Percentiles rank a stretch among this genome's conserved stretches.
phyloP scores from a whole-genome alignment of 1,140 invertebrate genomes.

The Gerris buenoi region DNA sequence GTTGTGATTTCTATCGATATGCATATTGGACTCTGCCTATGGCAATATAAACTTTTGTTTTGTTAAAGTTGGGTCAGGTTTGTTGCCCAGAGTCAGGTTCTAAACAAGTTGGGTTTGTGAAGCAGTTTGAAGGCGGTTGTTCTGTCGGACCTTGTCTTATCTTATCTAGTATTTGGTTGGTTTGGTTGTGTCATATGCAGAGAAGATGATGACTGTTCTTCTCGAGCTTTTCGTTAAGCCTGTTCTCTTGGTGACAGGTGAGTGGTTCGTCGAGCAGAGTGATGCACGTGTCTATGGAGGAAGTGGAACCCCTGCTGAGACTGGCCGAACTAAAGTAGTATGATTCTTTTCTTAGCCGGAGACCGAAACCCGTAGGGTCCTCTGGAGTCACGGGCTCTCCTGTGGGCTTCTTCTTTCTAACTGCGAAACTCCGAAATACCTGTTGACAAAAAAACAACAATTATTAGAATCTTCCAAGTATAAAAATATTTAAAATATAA shows the following conservation, averaged over 20 bases:
- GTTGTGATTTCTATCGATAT: too few species aligned
- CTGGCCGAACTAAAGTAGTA: not conserved
- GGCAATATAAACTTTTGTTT: too few species aligned
- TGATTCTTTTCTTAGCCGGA: not conserved
- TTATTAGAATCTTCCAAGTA: too few species aligned
- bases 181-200: not conserved
- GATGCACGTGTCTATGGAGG: not conserved
- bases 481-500: too few species aligned
- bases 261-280: slow-evolving; percentile 2
- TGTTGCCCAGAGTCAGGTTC: too few species aligned
- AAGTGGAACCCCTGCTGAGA: not conserved
- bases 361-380: not conserved
- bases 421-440: not conserved
- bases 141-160: too few species aligned
- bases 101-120: too few species aligned
- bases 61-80: too few species aligned
- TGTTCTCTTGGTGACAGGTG: not conserved
- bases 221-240: not conserved
- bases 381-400: not conserved
- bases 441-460: too few species aligned
- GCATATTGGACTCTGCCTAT: too few species aligned
- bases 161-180: not conserved
- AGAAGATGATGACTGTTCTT: not conserved
- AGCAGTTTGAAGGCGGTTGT: too few species aligned
- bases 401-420: not conserved